A percentile compares a stretch with the other conserved stretches of the same genome.
Conservation (phyloP, 2,888 invertebrate species). For the Dimorphilus gyrociliatus region DNA sequence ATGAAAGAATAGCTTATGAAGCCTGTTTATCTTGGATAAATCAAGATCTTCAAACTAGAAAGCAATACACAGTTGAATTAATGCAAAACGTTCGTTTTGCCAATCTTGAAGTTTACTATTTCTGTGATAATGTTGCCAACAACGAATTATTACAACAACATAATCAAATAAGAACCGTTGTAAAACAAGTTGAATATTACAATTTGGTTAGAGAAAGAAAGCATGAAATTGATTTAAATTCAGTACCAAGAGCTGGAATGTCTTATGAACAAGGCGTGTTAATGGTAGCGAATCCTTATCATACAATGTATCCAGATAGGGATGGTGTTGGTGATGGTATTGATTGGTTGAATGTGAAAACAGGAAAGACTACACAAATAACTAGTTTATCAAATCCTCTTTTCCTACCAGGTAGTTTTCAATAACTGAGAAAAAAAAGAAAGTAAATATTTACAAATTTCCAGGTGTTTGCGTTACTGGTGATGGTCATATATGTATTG, state of each 20-base stretch:
- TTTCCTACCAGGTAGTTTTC: conserved; percentile 26
- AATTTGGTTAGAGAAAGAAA: conserved; percentile 30
- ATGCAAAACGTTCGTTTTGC: conserved; percentile 31
- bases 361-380: conserved; percentile 23
- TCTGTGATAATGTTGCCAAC: conserved; percentile 30
- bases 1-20: conserved; percentile 27
- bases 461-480: conserved; percentile 26
- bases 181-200: too few species aligned
- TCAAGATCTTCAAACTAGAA: conserved; percentile 13
- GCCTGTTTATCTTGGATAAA: conserved; percentile 28
- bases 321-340: conserved; percentile 27
- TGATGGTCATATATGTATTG: conserved; percentile 30
- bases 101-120: conserved; percentile 31
- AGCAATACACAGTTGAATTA: conserved; percentile 14
- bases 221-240: conserved; percentile 28
- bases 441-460: conserved; percentile 3
- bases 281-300: conserved; percentile 33
- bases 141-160: conserved; percentile 16
- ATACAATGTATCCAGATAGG: too few species aligned
- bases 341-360: conserved; percentile 26
- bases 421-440: not conserved
- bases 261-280: conserved; percentile 23
- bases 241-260: conserved; percentile 23
- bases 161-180: conserved; percentile 10
- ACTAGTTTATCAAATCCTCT: conserved; percentile 31